Evolutionary conservation across 2,888 invertebrate genomes (phyloP), one percentile per base, ranked within the genome.

Genomic region (Orthosia incerta): DNA sequence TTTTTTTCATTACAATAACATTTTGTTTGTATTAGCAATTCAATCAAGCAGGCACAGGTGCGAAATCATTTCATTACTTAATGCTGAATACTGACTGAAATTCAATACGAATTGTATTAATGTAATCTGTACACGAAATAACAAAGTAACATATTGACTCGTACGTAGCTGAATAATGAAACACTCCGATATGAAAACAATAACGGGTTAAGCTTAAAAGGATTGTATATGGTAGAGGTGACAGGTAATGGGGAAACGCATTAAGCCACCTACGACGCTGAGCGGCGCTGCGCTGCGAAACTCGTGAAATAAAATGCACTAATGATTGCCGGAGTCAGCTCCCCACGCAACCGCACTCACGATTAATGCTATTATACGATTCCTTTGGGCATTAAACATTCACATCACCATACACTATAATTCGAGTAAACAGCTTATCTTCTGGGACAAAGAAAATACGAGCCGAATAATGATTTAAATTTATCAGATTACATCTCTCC

Each of bases 171-270:
- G 62, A 74, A 70, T 75, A 80, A 75, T 69, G 72, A 70, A 79
- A 72, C 50, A 73, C 59, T 66, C 57, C 20, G 77, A 79, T 76
- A 74, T 77, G 80, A 84, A 89, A 90, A 88, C 88, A 91, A 90
- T 90, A 88, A 87, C 82, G 84, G 76, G 77, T 78, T 79, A 70
- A 79, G 76, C 63, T 79, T 86, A 84, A 88, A 89, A 89, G 87
- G 88, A 91, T 89, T 89, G 88, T 90, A 89, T 88, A 91, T 91
- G 85, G 88, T 85, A 86, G 89, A 90, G 89, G 90, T 92, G 92
- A 91, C 91, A 92, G 90, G 89, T 94, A 94, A 94, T 94, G 93
- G 90, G 86, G 83, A 89, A 94, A 93, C 91, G 93, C 94, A 95
- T 95, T 94, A 94, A 91, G 92, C 90, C 88, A 78, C 81, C 84